Percentiles rank a stretch among this genome's conserved stretches.
phyloP scores from a whole-genome alignment of 2,888 invertebrate genomes.

The Patella depressa region DNA sequence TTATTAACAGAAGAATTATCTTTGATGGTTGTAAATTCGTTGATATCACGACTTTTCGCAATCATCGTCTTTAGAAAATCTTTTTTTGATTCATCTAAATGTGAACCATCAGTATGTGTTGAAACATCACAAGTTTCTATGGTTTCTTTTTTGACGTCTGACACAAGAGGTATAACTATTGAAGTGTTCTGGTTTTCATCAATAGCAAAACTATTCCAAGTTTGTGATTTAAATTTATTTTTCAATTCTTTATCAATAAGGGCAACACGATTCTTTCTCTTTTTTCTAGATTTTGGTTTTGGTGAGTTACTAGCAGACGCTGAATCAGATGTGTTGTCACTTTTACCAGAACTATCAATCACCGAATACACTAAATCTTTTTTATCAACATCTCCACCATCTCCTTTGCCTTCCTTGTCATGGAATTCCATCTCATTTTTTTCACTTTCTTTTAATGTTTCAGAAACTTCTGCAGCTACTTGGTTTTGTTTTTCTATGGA shows the following conservation, averaged over 20 bases:
- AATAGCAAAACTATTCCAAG: conserved; percentile 39
- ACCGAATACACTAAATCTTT: neutral
- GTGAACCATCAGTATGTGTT: neutral
- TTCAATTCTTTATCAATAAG: conserved; percentile 39
- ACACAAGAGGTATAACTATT: too few species aligned
- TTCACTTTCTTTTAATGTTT: conserved; percentile 27
- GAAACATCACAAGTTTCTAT: neutral
- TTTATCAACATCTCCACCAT: neutral
- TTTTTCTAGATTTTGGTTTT: neutral
- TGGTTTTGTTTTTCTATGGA: conserved; percentile 16
- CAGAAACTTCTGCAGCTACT: neutral
- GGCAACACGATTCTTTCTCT: conserved; percentile 19
- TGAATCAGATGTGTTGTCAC: conserved; percentile 12
- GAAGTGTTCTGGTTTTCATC: neutral
- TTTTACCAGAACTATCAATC: conserved; percentile 7
- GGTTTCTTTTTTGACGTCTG: too few species aligned
- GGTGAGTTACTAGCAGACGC: neutral
- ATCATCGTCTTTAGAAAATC: neutral
- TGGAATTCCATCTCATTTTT: neutral
- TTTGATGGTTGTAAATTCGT: neutral
- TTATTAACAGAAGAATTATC: too few species aligned
- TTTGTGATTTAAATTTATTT: conserved; percentile 36
- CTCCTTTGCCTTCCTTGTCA: neutral
- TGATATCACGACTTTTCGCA: neutral
- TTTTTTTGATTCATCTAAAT: neutral